phyloP scores from a whole-genome alignment of 2,888 invertebrate genomes.

The Nesidiocoris tenuis region DNA sequence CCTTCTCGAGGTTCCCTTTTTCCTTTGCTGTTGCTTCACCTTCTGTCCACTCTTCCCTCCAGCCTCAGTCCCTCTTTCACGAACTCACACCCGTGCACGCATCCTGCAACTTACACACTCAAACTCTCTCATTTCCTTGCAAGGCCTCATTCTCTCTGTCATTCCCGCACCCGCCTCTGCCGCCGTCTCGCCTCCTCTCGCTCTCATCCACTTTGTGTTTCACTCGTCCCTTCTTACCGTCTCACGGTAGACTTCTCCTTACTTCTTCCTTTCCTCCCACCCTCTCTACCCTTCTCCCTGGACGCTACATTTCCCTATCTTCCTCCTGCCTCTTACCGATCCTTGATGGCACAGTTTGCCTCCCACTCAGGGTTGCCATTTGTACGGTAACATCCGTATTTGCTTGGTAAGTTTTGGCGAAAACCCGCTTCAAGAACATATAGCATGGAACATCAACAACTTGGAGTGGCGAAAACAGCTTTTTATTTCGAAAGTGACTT shows the following conservation, averaged over 20 bases:
- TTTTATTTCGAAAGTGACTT: no score
- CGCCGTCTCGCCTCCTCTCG: not conserved
- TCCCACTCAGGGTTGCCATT: no score
- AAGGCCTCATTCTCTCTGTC: no score
- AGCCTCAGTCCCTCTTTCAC: not conserved
- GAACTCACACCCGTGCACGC: not conserved
- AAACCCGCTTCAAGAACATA: no score
- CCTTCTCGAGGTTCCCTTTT: not conserved
- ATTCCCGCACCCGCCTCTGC: no score
- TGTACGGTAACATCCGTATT: no score
- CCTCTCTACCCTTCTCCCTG: no score
- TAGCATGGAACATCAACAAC: no score
- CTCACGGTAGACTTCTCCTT: not conserved
- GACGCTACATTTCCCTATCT: not conserved
- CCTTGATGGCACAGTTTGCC: not conserved
- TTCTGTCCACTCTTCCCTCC: not conserved
- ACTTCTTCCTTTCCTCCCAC: not conserved
- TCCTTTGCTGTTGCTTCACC: not conserved
- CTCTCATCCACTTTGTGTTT: not conserved
- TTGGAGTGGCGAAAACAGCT: no score
- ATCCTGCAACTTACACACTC: not conserved
- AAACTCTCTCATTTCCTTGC: not conserved
- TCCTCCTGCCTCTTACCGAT: not conserved
- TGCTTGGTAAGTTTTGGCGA: no score
- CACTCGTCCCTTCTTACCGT: not conserved